Conservation (phyloP, 2,113 vertebrate species). For the Dolichallabes microphthalmus region DNA sequence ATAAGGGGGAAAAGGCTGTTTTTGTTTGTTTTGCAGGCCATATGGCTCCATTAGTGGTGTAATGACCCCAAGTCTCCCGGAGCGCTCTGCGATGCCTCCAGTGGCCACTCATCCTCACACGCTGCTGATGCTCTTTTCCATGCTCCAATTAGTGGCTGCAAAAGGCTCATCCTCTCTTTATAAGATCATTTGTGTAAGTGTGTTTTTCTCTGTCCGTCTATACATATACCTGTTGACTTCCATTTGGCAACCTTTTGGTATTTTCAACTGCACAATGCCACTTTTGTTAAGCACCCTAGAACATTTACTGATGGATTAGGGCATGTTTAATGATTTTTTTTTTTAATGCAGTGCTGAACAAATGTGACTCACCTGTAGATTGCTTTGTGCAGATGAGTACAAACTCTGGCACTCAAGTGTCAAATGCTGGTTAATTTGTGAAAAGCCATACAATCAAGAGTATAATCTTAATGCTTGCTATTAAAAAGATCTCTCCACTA, state of each 20-base stretch:
- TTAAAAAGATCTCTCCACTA: conserved; percentile 30
- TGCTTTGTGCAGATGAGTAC: conserved; percentile 8
- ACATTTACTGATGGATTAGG: neutral
- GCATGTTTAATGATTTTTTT: conserved; percentile 3
- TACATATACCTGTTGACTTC: conserved; percentile 46
- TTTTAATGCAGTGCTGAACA: neutral
- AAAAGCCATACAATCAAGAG: conserved; percentile 35
- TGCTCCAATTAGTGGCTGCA: conserved; percentile 52
- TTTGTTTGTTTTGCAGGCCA: conserved; percentile 76
- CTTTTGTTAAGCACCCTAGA: neutral
- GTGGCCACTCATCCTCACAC: conserved; percentile 52
- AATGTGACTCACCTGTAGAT: conserved; percentile 34
- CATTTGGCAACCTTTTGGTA: neutral
- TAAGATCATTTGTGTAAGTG: conserved; percentile 34
- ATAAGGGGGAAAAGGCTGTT: conserved; percentile 63
- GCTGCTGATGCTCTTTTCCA: conserved; percentile 51
- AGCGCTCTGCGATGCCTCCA: conserved; percentile 58
- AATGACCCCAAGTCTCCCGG: conserved; percentile 71
- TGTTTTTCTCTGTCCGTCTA: conserved; percentile 1
- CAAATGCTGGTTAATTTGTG: conserved; percentile 40
- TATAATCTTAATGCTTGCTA: conserved; percentile 31
- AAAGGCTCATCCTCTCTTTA: conserved; percentile 45
- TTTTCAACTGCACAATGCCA: conserved; percentile 1
- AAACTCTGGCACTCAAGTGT: conserved; percentile 20
- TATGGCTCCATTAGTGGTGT: conserved; percentile 77